These are phyloP conservation scores for Amblyornis subalaris DNA, from an alignment of 2,113 vertebrate genomes.

Conservation along the genomic window DNA sequence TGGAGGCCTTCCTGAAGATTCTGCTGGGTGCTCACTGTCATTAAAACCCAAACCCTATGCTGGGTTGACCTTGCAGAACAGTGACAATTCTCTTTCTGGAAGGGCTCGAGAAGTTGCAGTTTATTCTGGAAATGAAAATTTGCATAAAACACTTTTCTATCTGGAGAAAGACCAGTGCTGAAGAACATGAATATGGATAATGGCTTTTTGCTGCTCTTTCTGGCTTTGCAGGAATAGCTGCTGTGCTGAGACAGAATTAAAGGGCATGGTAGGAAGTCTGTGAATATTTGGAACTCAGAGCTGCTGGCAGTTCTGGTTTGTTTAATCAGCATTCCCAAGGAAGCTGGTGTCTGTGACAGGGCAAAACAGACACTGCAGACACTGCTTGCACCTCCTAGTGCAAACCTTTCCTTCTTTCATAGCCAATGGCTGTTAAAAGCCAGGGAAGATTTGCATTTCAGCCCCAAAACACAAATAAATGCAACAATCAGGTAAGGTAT, in stretches of 20 bases:
- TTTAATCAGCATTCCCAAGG: neutral
- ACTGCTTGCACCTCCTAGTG: neutral
- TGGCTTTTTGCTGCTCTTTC: neutral
- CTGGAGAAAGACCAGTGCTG: neutral
- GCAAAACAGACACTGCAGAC: neutral
- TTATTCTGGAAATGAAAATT: constrained; percentile 7
- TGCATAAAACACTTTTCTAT: neutral
- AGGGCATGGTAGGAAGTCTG: neutral
- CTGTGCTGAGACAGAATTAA: neutral
- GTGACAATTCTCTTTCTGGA: neutral
- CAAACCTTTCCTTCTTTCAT: neutral
- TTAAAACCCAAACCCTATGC: neutral
- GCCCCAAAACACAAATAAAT: neutral
- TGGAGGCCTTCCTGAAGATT: neutral
- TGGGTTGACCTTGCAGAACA: neutral
- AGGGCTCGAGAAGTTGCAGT: neutral
- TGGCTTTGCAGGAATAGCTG: neutral
- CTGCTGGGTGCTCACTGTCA: neutral
- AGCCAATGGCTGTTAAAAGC: neutral
- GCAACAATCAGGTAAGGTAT: rapidly evolving
- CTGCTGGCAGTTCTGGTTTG: neutral
- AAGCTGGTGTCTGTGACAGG: neutral
- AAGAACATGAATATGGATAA: constrained; percentile 27
- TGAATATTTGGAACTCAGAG: neutral
- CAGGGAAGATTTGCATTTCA: neutral